phyloP scores from a whole-genome alignment of 2,797 vertebrate genomes.

The Enteromius unitaeniatus region DNA sequence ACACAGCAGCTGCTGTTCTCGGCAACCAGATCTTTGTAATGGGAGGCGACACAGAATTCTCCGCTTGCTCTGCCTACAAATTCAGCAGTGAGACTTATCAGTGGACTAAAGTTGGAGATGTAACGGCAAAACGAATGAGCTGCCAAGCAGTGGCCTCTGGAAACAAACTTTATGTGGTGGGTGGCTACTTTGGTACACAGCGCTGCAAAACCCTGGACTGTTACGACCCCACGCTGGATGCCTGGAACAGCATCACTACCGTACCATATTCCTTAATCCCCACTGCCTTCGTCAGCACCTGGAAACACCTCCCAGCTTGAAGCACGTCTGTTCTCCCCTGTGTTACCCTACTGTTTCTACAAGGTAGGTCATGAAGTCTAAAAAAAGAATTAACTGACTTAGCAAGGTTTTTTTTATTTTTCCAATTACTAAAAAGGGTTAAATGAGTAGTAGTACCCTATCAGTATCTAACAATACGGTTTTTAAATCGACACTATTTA shows the following conservation, averaged over 20 bases:
- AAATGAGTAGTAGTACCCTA: neutral
- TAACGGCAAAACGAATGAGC: constrained; percentile 98
- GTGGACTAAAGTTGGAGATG: constrained; percentile 99
- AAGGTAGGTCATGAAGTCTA: constrained; percentile 65
- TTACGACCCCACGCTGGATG: constrained; percentile 93
- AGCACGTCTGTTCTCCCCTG: constrained; percentile 42
- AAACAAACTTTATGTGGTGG: constrained; percentile 97
- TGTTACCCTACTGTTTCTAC: constrained; percentile 53
- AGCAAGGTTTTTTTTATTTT: neutral
- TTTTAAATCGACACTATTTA: neutral
- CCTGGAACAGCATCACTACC: constrained; percentile 98
- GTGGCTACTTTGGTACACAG: constrained; percentile 98
- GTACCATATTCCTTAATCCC: constrained; percentile 98
- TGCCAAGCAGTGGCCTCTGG: constrained; percentile 98
- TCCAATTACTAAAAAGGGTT: neutral
- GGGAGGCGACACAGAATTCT: constrained; percentile 98
- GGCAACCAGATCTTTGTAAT: constrained; percentile 99
- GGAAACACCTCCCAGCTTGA: constrained; percentile 97
- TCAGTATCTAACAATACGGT: neutral
- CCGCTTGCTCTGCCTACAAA: constrained; percentile 96
- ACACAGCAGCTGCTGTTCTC: constrained; percentile 95
- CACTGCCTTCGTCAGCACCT: constrained; percentile 98
- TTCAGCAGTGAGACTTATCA: constrained; percentile 98
- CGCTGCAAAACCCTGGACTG: constrained; percentile 98
- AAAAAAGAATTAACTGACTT: neutral